These are phyloP conservation scores for Mastacembelus armatus DNA, from an alignment of 2,797 vertebrate species.

Conservation along the genomic window DNA sequence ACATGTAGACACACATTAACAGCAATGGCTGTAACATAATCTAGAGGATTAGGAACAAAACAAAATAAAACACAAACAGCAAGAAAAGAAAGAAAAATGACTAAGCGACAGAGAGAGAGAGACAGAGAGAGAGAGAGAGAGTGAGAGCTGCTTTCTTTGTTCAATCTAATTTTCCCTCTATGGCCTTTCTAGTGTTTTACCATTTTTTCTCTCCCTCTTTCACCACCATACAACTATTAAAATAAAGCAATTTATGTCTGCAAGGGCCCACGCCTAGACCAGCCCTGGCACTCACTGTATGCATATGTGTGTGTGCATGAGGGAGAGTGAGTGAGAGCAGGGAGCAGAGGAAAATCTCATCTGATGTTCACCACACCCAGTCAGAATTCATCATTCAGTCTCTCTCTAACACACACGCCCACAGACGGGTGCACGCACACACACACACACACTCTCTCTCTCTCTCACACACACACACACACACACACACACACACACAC, in stretches of 20 bases:
- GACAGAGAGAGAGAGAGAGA: background rate
- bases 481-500: constrained; percentile 17
- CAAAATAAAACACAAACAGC: constrained; percentile 13
- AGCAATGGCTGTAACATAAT: constrained; percentile 41
- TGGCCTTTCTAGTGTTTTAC: constrained; percentile 63
- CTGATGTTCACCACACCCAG: constrained; percentile 84
- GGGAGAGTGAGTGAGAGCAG: constrained; percentile 36
- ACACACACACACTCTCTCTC: constrained; percentile 57
- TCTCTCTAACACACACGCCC: constrained; percentile 13
- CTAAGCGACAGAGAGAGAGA: background rate
- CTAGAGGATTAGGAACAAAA: constrained; percentile 31
- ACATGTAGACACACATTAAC: constrained; percentile 45
- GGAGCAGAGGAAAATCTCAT: constrained; percentile 83
- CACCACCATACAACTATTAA: constrained; percentile 81
- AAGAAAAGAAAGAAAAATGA: background rate
- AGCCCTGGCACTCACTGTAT: constrained; percentile 69
- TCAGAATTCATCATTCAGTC: constrained; percentile 77
- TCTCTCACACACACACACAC: constrained; percentile 14
- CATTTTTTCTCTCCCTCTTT: constrained; percentile 49
- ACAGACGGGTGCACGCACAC: constrained; percentile 22
- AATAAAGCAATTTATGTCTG: constrained; percentile 84
- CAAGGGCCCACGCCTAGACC: constrained; percentile 81
- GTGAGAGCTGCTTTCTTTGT: constrained; percentile 26
- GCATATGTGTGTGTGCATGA: constrained; percentile 25
- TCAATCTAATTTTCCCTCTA: constrained; percentile 59